Percentiles rank a stretch among this genome's conserved stretches.
Conservation (phyloP, 2,113 vertebrate species). For the Amphiprion ocellaris region DNA sequence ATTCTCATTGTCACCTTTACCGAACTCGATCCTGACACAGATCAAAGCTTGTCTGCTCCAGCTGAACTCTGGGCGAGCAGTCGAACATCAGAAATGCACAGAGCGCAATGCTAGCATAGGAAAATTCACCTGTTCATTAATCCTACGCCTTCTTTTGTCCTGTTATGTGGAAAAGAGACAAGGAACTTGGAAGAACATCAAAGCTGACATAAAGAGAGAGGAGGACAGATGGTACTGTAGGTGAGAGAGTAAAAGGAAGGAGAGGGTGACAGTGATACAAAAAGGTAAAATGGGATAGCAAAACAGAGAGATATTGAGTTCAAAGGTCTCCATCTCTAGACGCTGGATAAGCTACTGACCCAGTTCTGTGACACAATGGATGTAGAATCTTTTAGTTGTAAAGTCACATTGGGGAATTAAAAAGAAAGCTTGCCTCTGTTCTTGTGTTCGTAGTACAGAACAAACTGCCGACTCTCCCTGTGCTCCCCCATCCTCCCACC, state of each 20-base stretch:
- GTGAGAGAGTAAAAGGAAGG: constrained; percentile 2
- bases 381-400: constrained; percentile 49
- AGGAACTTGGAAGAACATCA: background rate
- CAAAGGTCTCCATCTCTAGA: constrained; percentile 41
- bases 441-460: constrained; percentile 41
- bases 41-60: constrained; percentile 31
- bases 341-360: constrained; percentile 43
- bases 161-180: constrained; percentile 7
- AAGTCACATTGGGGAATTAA: constrained; percentile 67
- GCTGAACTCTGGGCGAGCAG: background rate
- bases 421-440: constrained; percentile 43
- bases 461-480: constrained; percentile 46
- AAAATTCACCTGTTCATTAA: constrained; percentile 43
- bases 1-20: constrained; percentile 15
- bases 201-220: background rate
- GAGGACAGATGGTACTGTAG: background rate
- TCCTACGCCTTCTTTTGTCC: constrained; percentile 17
- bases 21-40: constrained; percentile 23
- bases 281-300: background rate
- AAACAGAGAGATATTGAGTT: constrained; percentile 42
- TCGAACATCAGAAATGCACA: constrained; percentile 1
- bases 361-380: constrained; percentile 49
- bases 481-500: constrained; percentile 15
- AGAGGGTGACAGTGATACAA: constrained; percentile 23
- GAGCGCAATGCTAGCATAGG: constrained; percentile 11